Evolutionary conservation across 2,797 vertebrate species (phyloP), one percentile per base, ranked within the genome.

Genomic region (Myotis pilosus): DNA sequence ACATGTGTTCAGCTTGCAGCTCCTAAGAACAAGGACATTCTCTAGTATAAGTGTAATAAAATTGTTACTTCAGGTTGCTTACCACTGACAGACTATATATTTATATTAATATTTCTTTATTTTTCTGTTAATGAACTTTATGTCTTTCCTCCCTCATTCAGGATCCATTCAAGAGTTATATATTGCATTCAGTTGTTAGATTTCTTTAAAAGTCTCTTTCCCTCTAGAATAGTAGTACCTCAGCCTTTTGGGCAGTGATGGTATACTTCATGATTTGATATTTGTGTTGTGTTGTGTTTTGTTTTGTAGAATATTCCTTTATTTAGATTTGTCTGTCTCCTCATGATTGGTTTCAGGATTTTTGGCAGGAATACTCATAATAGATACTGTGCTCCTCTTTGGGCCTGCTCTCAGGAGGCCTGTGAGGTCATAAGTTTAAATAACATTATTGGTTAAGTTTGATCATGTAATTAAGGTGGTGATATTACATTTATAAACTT

Each of bases 281-380:
- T 9, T 83, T 68, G 75, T 89, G 38, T 79, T 68, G 75, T 89
- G 38, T 79, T 68, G 75, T 89, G 71, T 92, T 76, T 75, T 30
- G 20, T 86, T 92, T 89, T 89, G 38, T n/a, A 84, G 64, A 84
- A 41, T 49, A 53, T 44, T 7, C 19, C 19, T 92, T 74, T 74
- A 49, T 90, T 38, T 82, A 41, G 20, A 68, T 82, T 89, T 68
- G 41, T 36, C 82, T 82, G 3, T 68, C 17, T 30, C 13, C 60
- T 85, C 19, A 4, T 68, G 57, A 30, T 38, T 55, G 62, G 81
- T 49, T 89, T 87, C 7, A n/a, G 64, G 83, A n/a, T 75, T 75
- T 94, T 13, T 15, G 23, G 9, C 36, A 64, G 51, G 36, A 64
- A 75, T 76, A 20, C 44, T 44, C 12, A 4, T 28, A 38, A 30